A percentile compares a stretch with the other conserved stretches of the same genome.
These are phyloP conservation scores for Gambusia yucatana DNA, from an alignment of 2,797 vertebrate genomes.

Conservation along the genomic window DNA sequence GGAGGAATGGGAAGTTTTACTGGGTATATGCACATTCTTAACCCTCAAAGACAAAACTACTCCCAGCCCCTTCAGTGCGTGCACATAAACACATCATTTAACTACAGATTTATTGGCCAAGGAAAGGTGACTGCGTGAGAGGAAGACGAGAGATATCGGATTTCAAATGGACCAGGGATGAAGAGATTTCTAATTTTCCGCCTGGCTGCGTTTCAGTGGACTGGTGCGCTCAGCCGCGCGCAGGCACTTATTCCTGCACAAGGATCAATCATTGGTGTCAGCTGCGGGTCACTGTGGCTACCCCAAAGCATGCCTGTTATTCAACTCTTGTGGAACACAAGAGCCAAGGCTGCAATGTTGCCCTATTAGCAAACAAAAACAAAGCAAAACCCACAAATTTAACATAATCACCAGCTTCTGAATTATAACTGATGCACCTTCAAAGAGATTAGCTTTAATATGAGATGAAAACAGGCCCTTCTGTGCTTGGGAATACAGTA, in stretches of 20 bases:
- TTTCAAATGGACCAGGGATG: constrained; percentile 82
- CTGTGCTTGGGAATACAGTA: neutral
- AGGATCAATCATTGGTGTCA: constrained; percentile 81
- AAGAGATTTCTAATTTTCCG: constrained; percentile 87
- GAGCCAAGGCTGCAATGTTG: neutral
- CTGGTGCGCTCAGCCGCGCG: constrained; percentile 49
- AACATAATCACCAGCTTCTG: constrained; percentile 28
- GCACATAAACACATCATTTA: constrained; percentile 71
- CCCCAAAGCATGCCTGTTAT: constrained; percentile 45
- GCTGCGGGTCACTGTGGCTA: constrained; percentile 63
- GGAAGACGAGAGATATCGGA: constrained; percentile 75
- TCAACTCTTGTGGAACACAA: constrained; percentile 15
- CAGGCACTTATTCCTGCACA: constrained; percentile 70
- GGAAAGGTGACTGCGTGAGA: constrained; percentile 53
- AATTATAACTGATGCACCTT: neutral
- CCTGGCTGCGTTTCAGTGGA: constrained; percentile 78
- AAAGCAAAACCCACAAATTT: constrained; percentile 32
- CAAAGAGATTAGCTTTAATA: neutral
- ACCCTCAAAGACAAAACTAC: constrained; percentile 54
- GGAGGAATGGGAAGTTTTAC: constrained; percentile 7
- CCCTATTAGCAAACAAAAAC: constrained; percentile 15
- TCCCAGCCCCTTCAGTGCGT: constrained; percentile 32
- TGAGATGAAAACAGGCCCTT: neutral
- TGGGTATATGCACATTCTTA: constrained; percentile 21
- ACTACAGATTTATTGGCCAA: constrained; percentile 77